Evolutionary conservation across 2,888 invertebrate genomes (phyloP).

Genomic region (Phrixothrix hirtus): DNA sequence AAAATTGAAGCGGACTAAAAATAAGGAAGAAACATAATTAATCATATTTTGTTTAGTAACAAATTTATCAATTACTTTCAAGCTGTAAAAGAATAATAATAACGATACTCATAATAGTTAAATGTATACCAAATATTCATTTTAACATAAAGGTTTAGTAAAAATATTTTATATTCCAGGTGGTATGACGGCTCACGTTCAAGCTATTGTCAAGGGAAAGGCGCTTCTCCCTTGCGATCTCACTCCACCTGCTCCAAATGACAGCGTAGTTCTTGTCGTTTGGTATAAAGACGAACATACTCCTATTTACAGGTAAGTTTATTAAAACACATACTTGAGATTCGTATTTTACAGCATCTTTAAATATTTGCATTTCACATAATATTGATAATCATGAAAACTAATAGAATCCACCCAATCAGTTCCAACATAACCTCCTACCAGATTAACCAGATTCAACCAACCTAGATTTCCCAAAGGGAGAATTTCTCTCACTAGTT

Average conservation of each 20-base stretch:
- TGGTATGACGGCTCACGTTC: slow-evolving; percentile 58
- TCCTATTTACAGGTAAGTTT: slow-evolving; percentile 81
- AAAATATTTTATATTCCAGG: slow-evolving; percentile 49
- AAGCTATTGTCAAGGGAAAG: slow-evolving; percentile 76
- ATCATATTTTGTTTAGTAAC: too few species aligned
- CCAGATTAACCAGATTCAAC: slow-evolving; percentile 38
- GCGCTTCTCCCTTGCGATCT: slow-evolving; percentile 87
- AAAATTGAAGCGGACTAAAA: too few species aligned
- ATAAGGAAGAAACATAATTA: too few species aligned
- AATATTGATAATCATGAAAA: slow-evolving; percentile 14
- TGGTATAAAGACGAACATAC: slow-evolving; percentile 88
- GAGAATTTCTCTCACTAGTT: slow-evolving; percentile 38
- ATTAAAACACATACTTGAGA: background rate
- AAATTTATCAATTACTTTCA: too few species aligned
- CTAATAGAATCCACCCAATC: slow-evolving; percentile 18
- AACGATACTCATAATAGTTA: background rate
- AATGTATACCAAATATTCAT: slow-evolving; percentile 12
- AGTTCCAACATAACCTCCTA: slow-evolving; percentile 18
- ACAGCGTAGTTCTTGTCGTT: slow-evolving; percentile 81
- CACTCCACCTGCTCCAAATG: slow-evolving; percentile 73
- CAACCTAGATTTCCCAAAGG: slow-evolving; percentile 43
- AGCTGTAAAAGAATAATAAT: too few species aligned
- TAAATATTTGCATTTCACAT: too few species aligned
- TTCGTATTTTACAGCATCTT: too few species aligned
- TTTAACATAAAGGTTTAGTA: slow-evolving; percentile 16